Evolutionary conservation across 1,140 invertebrate species (phyloP), one percentile per base, ranked within the genome.

Genomic region (Nephotettix cincticeps): DNA sequence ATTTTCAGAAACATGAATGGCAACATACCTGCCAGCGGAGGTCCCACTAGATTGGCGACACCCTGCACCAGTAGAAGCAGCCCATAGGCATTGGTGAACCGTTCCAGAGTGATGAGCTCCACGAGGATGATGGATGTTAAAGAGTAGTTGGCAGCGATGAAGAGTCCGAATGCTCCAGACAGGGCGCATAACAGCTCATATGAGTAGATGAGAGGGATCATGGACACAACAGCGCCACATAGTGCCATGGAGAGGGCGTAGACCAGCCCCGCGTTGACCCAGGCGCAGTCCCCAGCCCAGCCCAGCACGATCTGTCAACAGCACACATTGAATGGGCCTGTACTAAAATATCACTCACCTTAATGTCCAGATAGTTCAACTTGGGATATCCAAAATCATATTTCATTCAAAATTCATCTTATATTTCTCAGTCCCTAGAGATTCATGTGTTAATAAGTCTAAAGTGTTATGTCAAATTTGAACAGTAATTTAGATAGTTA

Each of bases 81-180:
- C 13, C 95, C 95, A 77, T 97, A 96, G 1, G 93, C 93, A 77
- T 93, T 94, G 0, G 94, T 93, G 77, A 98, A 95, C 76, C 90
- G 86, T 74, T 97, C 94, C 28, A 96, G 77, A 3, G 92, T 90
- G 69, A 94, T 92, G 72, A 94, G 81, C 77, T 95, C 91, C 23
- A 95, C 93, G 28, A 95, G 83, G 68, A 95, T 95, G 73, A 94
- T 92, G 73, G 91, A 92, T 11, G 92, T 93, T 1, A 95, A 83
- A 9, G 92, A 91, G 81, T 95, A 95, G 79, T 95, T 95, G 13
- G 93, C 93, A 3, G 92, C 92, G 74, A 96, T 94, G 76, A 91
- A 90, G 71, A 94, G 86, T 14, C 93, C 93, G 82, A 94, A 95
- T 19, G 88, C 85, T 51, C 89, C 90, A 45, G 89, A 84, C 9